These are phyloP conservation scores for Pseudolaguvia tuberculata DNA, from an alignment of 2,113 vertebrate genomes.

Conservation along the genomic window DNA sequence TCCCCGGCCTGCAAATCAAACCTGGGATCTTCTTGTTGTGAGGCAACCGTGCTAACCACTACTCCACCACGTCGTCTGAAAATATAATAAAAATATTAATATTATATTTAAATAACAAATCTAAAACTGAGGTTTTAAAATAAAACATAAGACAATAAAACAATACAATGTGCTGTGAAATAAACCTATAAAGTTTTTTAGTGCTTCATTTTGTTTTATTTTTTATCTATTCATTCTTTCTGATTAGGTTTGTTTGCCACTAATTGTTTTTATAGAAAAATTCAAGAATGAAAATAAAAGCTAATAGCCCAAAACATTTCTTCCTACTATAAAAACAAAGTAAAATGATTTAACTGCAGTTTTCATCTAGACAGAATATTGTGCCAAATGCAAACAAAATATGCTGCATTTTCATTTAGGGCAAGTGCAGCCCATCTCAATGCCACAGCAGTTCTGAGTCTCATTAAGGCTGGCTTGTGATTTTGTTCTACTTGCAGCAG, in stretches of 20 bases:
- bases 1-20: too few species aligned
- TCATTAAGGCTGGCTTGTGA: slow-evolving; percentile 3
- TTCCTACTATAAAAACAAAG: too few species aligned
- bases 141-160: too few species aligned
- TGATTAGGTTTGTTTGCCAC: background rate
- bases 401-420: slow-evolving; percentile 1
- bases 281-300: background rate
- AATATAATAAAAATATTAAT: too few species aligned
- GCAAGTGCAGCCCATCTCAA: background rate
- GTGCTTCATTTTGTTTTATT: background rate
- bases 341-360: background rate
- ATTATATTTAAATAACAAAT: too few species aligned
- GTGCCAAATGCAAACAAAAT: background rate
- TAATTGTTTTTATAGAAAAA: background rate
- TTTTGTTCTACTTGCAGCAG: slow-evolving; percentile 1
- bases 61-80: too few species aligned
- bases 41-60: too few species aligned
- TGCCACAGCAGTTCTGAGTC: slow-evolving; percentile 1
- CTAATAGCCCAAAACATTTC: background rate
- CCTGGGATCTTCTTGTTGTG: too few species aligned
- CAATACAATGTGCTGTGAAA: too few species aligned
- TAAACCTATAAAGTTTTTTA: too few species aligned
- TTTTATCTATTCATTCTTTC: background rate
- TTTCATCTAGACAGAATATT: background rate
- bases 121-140: too few species aligned